These are phyloP conservation scores for Anagyrus pseudococci DNA, from an alignment of 2,888 invertebrate genomes.

Conservation along the genomic window DNA sequence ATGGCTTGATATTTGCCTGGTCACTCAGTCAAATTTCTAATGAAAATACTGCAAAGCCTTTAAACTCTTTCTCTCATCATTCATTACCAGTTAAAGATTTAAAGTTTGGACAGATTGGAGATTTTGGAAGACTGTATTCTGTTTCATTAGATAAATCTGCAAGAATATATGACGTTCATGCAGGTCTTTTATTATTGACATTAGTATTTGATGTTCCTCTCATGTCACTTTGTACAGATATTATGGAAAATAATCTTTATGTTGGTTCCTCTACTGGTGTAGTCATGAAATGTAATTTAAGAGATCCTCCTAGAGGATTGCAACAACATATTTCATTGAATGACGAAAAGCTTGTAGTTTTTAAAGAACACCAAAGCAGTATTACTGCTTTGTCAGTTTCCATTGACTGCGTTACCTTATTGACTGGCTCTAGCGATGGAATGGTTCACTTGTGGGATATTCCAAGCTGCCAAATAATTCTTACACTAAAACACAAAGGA, in stretches of 20 bases:
- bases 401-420: slow-evolving; percentile 72
- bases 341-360: slow-evolving; percentile 62
- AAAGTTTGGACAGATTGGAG: slow-evolving; percentile 74
- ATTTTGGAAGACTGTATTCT: slow-evolving; percentile 75
- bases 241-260: slow-evolving; percentile 74
- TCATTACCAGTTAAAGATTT: slow-evolving; percentile 81
- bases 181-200: slow-evolving; percentile 74
- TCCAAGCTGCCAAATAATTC: slow-evolving; percentile 75
- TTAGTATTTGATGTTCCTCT: slow-evolving; percentile 77
- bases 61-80: slow-evolving; percentile 80
- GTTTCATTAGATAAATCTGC: slow-evolving; percentile 84
- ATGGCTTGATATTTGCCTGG: slow-evolving; percentile 87
- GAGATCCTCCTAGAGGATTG: slow-evolving; percentile 71
- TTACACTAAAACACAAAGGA: slow-evolving; percentile 77
- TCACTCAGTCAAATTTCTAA: slow-evolving; percentile 67
- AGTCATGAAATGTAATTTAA: slow-evolving; percentile 73
- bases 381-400: slow-evolving; percentile 78
- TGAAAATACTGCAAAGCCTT: slow-evolving; percentile 60
- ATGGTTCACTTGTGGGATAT: slow-evolving; percentile 84
- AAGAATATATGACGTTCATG: slow-evolving; percentile 78
- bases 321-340: slow-evolving; percentile 67
- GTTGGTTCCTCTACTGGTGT: slow-evolving; percentile 77
- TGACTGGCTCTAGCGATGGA: slow-evolving; percentile 80
- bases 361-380: slow-evolving; percentile 72
- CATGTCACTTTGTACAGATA: slow-evolving; percentile 73